Evolutionary conservation across 2,888 invertebrate species (phyloP), one percentile per base, ranked within the genome.

Genomic region (Lasioglossum villosulum): DNA sequence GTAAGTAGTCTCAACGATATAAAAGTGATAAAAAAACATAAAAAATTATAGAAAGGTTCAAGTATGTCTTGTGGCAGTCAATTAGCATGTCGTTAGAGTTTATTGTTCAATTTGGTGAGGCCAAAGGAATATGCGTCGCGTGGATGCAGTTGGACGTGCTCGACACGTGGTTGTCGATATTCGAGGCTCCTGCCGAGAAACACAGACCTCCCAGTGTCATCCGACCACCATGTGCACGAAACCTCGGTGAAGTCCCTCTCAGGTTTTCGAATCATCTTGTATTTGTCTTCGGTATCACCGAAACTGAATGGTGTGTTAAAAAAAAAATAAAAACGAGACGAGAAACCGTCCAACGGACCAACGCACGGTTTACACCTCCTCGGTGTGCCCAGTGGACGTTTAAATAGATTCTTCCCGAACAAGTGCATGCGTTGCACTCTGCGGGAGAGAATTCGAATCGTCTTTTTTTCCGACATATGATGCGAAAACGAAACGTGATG

Each of bases 331-430:
- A 79, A 82, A 37, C 34, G n/a, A 27, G 56, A 63, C 66, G n/a
- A 75, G 52, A 39, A 76, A 82, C 77, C 77, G 59, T 68, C 23
- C 66, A 73, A 87, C 79, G 79, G 91, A 92, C 92, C 92, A 92
- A 92, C 92, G 92, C 91, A 87, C 83, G 75, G 92, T 84, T 89
- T 71, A 84, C 90, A 92, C 92, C 92, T 89, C 91, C 91, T 90
- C 86, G 86, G 75, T 85, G 88, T 82, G 71, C n/a, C 74, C 72
- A 72, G 78, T 71, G 72, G 59, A 78, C 82, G 88, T 88, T 85
- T 90, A 91, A 91, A 91, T 91, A 92, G 92, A 91, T 84, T 80
- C 72, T 80, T 88, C 73, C 77, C 73, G 56, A 66, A 81, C 77
- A 80, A 88, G 70, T 79, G 63, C 73, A n/a, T 3, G 45, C 52